phyloP scores from a whole-genome alignment of 2,888 invertebrate species.

The Torymus texanus region DNA sequence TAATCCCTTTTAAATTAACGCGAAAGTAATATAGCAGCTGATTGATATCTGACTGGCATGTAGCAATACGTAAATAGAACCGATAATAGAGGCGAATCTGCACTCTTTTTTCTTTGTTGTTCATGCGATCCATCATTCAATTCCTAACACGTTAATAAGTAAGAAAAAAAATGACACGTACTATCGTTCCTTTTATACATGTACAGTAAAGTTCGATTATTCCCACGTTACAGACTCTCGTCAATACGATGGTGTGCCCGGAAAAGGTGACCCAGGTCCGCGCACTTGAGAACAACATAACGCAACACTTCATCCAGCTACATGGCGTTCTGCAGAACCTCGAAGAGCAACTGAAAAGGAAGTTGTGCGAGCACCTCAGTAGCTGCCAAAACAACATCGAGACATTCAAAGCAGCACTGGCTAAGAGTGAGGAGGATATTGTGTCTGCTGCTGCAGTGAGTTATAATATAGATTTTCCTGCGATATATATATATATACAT shows the following conservation, averaged over 20 bases:
- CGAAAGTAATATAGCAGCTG: no score
- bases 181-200: no score
- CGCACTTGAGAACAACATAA: slow-evolving; percentile 72
- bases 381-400: slow-evolving; percentile 56
- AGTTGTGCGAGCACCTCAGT: slow-evolving; percentile 64
- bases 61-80: no score
- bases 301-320: slow-evolving; percentile 77
- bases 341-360: slow-evolving; percentile 75
- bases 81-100: no score
- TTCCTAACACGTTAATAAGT: no score
- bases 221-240: slow-evolving; percentile 61
- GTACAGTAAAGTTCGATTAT: no score
- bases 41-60: no score
- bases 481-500: no score
- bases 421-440: slow-evolving; percentile 58
- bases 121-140: no score
- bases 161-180: no score
- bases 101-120: no score
- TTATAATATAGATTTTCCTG: not conserved
- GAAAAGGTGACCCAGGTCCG: slow-evolving; percentile 52
- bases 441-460: slow-evolving; percentile 60
- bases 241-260: slow-evolving; percentile 45
- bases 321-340: slow-evolving; percentile 77
- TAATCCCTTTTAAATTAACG: no score
- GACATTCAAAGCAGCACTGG: slow-evolving; percentile 57